Conservation (phyloP, 2,888 invertebrate genomes). For the Lamellibrachia columna region DNA sequence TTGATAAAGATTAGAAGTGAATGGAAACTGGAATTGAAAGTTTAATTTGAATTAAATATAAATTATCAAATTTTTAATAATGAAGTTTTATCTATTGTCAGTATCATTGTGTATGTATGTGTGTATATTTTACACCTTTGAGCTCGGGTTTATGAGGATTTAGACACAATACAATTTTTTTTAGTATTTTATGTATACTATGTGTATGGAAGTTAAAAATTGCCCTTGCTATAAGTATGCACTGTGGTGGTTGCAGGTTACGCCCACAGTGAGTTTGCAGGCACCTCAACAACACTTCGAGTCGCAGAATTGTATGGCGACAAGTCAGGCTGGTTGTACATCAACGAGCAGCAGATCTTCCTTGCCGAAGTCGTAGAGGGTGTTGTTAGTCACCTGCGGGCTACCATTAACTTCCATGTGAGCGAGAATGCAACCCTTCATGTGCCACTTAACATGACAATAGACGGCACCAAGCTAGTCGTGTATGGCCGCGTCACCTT, state of each 20-base stretch:
- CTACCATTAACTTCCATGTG: slow-evolving; percentile 47
- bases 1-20: neutral
- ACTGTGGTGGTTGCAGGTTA: slow-evolving; percentile 41
- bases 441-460: slow-evolving; percentile 47
- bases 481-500: slow-evolving; percentile 49
- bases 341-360: slow-evolving; percentile 43
- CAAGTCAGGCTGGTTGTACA: slow-evolving; percentile 46
- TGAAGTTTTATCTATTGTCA: neutral
- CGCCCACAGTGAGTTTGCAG: slow-evolving; percentile 44
- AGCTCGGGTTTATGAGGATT: no score
- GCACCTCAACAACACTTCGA: slow-evolving; percentile 36
- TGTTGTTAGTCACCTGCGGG: slow-evolving; percentile 38
- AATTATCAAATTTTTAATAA: neutral
- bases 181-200: no score
- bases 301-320: slow-evolving; percentile 46
- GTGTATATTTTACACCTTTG: no score
- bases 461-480: slow-evolving; percentile 45
- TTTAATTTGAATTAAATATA: neutral
- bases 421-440: slow-evolving; percentile 45
- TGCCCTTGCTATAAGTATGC: neutral
- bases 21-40: neutral
- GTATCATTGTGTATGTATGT: no score
- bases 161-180: no score
- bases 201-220: no score
- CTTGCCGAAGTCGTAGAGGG: slow-evolving; percentile 49